phyloP scores from a whole-genome alignment of 2,113 vertebrate species.

The Lipophrys pholis region DNA sequence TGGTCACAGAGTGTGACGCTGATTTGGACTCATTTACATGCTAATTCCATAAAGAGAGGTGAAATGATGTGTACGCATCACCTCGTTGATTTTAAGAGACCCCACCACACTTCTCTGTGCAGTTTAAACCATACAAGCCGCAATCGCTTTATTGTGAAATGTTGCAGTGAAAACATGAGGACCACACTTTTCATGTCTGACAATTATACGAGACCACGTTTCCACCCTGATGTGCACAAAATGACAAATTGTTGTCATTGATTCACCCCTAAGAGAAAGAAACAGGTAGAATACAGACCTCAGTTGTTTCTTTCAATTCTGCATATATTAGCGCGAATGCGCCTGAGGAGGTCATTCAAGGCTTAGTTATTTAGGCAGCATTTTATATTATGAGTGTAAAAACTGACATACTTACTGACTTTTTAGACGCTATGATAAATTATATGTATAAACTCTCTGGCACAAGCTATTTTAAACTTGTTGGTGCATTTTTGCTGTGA shows the following conservation, averaged over 20 bases:
- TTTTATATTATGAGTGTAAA: too few species aligned
- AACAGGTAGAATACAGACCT: too few species aligned
- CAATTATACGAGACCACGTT: neutral
- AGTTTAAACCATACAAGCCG: constrained; percentile 13
- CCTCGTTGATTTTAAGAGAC: constrained; percentile 46
- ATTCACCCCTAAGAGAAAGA: neutral
- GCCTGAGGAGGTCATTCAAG: too few species aligned
- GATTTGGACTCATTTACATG: constrained; percentile 73
- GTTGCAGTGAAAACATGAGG: neutral
- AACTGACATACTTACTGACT: too few species aligned
- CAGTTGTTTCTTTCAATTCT: too few species aligned
- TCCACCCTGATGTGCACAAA: neutral
- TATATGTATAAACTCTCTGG: too few species aligned
- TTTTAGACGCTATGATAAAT: too few species aligned
- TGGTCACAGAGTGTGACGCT: constrained; percentile 63
- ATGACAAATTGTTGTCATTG: neutral
- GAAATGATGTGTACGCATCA: constrained; percentile 44
- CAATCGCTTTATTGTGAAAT: constrained; percentile 5
- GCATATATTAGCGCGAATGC: too few species aligned
- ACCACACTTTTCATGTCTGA: neutral
- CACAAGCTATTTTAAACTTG: too few species aligned
- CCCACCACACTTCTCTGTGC: neutral
- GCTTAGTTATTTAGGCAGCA: too few species aligned
- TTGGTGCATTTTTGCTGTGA: too few species aligned
- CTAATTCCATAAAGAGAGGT: constrained; percentile 53